phyloP scores from a whole-genome alignment of 1,140 invertebrate species.

The Drosophila truncata region DNA sequence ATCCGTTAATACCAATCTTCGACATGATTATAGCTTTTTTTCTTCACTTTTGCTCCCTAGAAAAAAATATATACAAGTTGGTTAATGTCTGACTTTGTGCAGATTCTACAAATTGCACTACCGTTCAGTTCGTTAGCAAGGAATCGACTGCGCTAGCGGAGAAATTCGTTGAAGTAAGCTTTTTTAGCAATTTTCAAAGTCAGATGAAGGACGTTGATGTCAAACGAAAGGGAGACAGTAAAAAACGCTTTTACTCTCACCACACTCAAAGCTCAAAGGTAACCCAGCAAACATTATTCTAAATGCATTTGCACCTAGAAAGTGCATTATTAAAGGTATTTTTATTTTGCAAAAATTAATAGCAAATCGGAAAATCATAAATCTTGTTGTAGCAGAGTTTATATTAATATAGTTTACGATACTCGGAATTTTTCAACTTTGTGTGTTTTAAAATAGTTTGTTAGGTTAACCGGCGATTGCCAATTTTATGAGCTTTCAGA shows the following conservation, averaged over 20 bases:
- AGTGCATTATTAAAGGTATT: background rate
- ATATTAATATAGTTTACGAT: background rate
- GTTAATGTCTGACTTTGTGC: background rate
- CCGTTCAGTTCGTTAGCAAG: conserved; percentile 74
- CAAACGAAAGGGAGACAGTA: conserved; percentile 34
- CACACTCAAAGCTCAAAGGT: conserved; percentile 10
- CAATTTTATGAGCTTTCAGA: conserved; percentile 3
- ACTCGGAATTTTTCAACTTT: background rate
- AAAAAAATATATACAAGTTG: conserved; percentile 40
- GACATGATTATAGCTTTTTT: conserved; percentile 56
- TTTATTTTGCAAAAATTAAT: no score
- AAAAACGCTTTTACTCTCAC: conserved; percentile 40
- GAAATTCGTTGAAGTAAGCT: conserved; percentile 47
- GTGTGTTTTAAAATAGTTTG: background rate
- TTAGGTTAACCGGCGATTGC: background rate
- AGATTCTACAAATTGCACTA: conserved; percentile 19
- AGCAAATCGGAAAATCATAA: background rate
- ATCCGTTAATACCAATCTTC: conserved; percentile 97
- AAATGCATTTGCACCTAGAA: background rate
- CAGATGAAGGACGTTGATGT: conserved; percentile 76
- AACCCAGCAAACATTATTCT: conserved; percentile 6
- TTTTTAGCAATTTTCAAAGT: conserved; percentile 62
- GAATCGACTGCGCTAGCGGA: conserved; percentile 69
- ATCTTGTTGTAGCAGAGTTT: background rate
- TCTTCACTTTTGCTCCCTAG: conserved; percentile 51